phyloP scores from a whole-genome alignment of 1,140 invertebrate genomes.

The Oppia nitens region DNA sequence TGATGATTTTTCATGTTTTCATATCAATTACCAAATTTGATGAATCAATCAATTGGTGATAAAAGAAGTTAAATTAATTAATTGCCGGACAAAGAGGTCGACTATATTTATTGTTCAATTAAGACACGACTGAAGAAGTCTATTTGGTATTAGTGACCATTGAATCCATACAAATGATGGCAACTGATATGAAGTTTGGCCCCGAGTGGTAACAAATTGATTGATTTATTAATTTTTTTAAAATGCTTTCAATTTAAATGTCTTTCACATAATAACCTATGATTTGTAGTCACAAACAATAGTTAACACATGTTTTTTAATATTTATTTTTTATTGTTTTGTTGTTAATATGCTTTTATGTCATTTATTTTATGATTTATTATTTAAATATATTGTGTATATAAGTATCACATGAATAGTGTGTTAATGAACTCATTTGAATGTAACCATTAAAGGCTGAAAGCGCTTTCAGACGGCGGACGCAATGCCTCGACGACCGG shows the following conservation, averaged over 20 bases:
- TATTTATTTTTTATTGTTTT: neutral
- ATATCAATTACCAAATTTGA: no score
- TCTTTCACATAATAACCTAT: no score
- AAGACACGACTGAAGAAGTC: no score
- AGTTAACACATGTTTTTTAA: no score
- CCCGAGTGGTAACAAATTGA: slow-evolving; percentile 34
- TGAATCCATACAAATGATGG: slow-evolving; percentile 20
- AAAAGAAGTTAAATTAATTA: no score
- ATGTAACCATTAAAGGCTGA: slow-evolving; percentile 25
- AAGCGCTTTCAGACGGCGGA: slow-evolving; percentile 33
- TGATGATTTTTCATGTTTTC: no score
- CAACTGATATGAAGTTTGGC: slow-evolving; percentile 34
- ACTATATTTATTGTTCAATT: no score
- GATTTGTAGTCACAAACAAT: no score
- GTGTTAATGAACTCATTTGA: neutral
- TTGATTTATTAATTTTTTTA: no score
- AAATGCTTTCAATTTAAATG: neutral
- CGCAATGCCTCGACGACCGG: slow-evolving; percentile 14
- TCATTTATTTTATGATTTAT: neutral
- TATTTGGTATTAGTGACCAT: no score
- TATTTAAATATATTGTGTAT: neutral
- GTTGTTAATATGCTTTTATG: neutral
- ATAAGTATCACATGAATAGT: neutral
- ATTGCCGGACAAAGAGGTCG: no score
- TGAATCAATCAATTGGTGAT: no score